Evolutionary conservation across 1,140 invertebrate genomes (phyloP), one percentile per base, ranked within the genome.

Genomic region (Chelonus insularis): DNA sequence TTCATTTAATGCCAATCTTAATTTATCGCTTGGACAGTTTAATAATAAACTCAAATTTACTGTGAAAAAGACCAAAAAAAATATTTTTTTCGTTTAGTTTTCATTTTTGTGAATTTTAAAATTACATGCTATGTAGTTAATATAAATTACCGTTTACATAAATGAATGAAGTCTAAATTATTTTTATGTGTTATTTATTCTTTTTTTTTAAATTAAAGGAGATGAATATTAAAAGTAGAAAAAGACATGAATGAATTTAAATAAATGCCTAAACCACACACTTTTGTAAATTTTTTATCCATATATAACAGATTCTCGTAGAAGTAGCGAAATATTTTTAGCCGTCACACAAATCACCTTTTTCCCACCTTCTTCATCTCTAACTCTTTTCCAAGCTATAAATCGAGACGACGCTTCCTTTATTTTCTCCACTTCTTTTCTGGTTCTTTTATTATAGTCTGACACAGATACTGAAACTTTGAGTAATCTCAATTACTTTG

Each of bases 271-370:
- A n/a, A n/a, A n/a, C n/a, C n/a, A n/a, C n/a, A 16, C 37, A n/a
- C 4, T 12, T 25, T 41, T 56, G 37, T 41, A 41, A 34, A 56
- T 36, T 48, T 51, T 51, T 12, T n/a, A 36, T 59, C 18, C 11
- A 52, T 60, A 50, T 52, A 52, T 52, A 34, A 52, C 18, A 52
- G 48, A 60, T 60, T 41, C 29, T n/a, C 45, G 20, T 36, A 39
- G 48, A 20, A 39, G 14, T 36, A 37, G n/a, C 18, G 23, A 60
- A 21, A 60, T 60, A 34, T 48, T 60, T 60, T 60, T 29, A 60
- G 34, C 4, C 36, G 57, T 60, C 57, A 25, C 57, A 60, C 57
- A 60, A 60, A 60, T 60, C 57, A 60, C 23, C 9, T 52, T 60
- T 60, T 60, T 60, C 20, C 23, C 9, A 32, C 47, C 48, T 39